Percentiles rank a stretch among this genome's conserved stretches.
Conservation (phyloP, 2,797 vertebrate genomes). For the Dallia pectoralis region DNA sequence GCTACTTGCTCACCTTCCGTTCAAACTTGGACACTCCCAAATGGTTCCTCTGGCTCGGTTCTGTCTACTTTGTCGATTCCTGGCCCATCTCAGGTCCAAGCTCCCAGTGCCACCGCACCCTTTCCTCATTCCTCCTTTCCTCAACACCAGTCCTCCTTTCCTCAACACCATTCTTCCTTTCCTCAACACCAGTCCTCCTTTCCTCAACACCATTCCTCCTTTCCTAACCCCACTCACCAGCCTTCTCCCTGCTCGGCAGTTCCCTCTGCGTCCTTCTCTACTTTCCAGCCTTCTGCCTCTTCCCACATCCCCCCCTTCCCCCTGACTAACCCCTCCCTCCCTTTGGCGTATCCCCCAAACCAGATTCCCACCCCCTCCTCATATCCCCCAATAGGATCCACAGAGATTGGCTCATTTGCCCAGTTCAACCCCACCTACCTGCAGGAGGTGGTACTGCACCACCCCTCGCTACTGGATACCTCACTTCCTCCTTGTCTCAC, state of each 20-base stretch:
- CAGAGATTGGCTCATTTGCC: conserved; percentile 59
- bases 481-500: conserved; percentile 49
- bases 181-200: conserved; percentile 52
- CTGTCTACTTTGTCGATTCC: conserved; percentile 58
- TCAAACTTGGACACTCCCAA: conserved; percentile 60
- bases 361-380: conserved; percentile 43
- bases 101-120: background rate
- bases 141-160: conserved; percentile 53
- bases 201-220: conserved; percentile 50
- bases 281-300: conserved; percentile 35
- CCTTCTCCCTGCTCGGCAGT: conserved; percentile 50
- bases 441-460: conserved; percentile 71
- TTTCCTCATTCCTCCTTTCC: conserved; percentile 44
- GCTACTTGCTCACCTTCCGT: conserved; percentile 49
- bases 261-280: conserved; percentile 26
- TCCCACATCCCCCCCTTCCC: conserved; percentile 47
- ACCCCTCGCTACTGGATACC: conserved; percentile 60
- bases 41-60: conserved; percentile 35
- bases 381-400: conserved; percentile 49
- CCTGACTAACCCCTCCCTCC: conserved; percentile 32
- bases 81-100: background rate
- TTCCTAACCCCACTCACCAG: conserved; percentile 42
- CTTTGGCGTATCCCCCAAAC: conserved; percentile 50
- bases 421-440: conserved; percentile 68
- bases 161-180: conserved; percentile 51